phyloP scores from a whole-genome alignment of 2,113 vertebrate genomes.

The Python bivittatus region DNA sequence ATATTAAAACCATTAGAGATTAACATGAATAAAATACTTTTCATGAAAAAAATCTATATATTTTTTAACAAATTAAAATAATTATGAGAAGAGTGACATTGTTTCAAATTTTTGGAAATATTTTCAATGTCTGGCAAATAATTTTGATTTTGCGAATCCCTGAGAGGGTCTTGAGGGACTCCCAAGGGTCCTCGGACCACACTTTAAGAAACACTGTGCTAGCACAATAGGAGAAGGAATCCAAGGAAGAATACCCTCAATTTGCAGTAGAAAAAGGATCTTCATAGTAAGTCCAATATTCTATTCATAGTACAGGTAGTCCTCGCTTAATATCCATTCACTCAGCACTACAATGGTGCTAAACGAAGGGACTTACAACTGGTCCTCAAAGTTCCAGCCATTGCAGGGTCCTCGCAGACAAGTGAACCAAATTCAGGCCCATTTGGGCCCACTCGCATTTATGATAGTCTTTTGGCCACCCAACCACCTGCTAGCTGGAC shows the following conservation, averaged over 20 bases:
- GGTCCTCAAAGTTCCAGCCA: no score
- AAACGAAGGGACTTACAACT: no score
- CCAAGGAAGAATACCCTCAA: background rate
- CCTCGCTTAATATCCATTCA: no score
- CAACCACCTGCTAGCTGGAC: no score
- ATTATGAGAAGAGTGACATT: background rate
- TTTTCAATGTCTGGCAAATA: background rate
- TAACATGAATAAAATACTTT: background rate
- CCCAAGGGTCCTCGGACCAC: background rate
- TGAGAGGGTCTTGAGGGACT: background rate
- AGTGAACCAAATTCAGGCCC: no score
- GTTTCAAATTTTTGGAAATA: background rate
- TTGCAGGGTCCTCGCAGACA: no score
- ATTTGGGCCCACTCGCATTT: no score
- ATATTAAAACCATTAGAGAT: background rate
- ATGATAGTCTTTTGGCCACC: no score
- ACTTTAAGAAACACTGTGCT: background rate
- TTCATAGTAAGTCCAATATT: no score
- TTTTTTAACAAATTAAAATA: background rate
- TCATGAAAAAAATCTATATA: background rate
- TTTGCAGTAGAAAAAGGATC: background rate
- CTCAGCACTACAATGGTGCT: no score
- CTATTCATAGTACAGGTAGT: no score
- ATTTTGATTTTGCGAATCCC: background rate
- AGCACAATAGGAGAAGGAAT: background rate